These are phyloP conservation scores for Sturmia bella DNA, from an alignment of 2,888 invertebrate genomes.

Conservation along the genomic window DNA sequence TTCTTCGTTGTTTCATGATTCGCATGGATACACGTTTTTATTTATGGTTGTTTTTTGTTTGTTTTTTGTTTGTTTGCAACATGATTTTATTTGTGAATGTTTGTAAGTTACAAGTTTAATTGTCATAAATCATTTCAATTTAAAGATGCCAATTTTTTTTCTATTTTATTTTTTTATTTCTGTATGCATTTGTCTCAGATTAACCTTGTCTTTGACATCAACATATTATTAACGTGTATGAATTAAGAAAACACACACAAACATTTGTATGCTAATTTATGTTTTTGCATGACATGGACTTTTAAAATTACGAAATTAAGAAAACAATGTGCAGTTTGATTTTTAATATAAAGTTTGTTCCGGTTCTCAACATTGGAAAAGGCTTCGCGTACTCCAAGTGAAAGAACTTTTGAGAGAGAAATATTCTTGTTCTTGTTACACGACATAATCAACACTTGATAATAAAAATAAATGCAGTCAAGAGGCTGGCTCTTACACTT, in stretches of 20 bases:
- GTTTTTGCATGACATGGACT: too few relatives aligned
- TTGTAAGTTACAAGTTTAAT: slow-evolving; percentile 10
- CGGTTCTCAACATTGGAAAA: too few relatives aligned
- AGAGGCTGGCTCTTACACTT: too few relatives aligned
- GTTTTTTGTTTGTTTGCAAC: slow-evolving; percentile 7
- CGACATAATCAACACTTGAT: too few relatives aligned
- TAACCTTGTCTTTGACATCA: slow-evolving; percentile 43
- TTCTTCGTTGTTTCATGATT: neutral
- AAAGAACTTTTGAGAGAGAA: too few relatives aligned
- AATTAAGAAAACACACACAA: neutral
- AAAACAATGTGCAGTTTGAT: too few relatives aligned
- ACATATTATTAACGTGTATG: neutral
- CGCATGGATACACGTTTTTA: slow-evolving; percentile 17
- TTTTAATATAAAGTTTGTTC: too few relatives aligned
- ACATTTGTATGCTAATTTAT: too few relatives aligned
- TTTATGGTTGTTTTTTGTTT: slow-evolving; percentile 2
- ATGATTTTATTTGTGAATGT: slow-evolving; percentile 6
- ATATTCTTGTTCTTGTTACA: too few relatives aligned
- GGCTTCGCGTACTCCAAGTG: too few relatives aligned
- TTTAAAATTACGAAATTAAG: too few relatives aligned
- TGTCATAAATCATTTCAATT: slow-evolving; percentile 41
- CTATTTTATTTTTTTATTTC: neutral
- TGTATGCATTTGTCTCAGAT: slow-evolving; percentile 21
- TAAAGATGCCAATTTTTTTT: slow-evolving; percentile 33
- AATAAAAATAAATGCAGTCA: too few relatives aligned